Evolutionary conservation across 1,140 invertebrate species (phyloP), one percentile per base, ranked within the genome.

Genomic region (Eulimnadia texana): DNA sequence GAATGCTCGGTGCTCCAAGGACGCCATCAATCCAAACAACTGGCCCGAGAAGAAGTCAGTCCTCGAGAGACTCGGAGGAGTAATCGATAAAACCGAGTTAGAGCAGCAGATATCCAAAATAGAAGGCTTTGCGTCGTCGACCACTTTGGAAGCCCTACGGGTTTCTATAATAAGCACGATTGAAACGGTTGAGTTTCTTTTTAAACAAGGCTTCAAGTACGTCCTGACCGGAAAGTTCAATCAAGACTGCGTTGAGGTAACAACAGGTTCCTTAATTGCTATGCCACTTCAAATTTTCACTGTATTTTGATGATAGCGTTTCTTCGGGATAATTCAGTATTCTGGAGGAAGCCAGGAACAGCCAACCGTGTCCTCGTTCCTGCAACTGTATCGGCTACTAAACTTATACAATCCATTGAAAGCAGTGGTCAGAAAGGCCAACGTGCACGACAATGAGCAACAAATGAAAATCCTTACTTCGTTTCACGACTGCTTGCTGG

Each of bases 201-300:
- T 55, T 9, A 3, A 3, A 3, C 22, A 55, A 3, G 16, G 20
- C 6, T 55, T 22, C 27, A 25, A 55, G 6, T 55, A 24, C 27
- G 53, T 55, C 3, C 27, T 55, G 19, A 55, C 53, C 16, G 53
- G 53, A 16, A 55, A 55, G 24, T 16, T 55, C 3, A 55, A 55
- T 16, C 53, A 55, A 25, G 53, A 55, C 22, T 55, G 53, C 53
- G 16, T 55, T 25, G 53, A 55, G 27, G 53, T 55, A 25, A 52
- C n/a, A n/a, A n/a, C n/a, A n/a, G n/a, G 16, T 42, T 42, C 6
- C 16, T 42, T 42, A 42, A 42, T 16, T 42, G 16, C 16, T 6
- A 42, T 16, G 33, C 6, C 33, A 42, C 16, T 42, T 16, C 6
- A 42, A 9, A 42, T 42, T 42, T 42, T 9, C 33, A 42, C 16